Evolutionary conservation across 2,888 invertebrate species (phyloP), one percentile per base, ranked within the genome.

Genomic region (Harpalus rubripes): DNA sequence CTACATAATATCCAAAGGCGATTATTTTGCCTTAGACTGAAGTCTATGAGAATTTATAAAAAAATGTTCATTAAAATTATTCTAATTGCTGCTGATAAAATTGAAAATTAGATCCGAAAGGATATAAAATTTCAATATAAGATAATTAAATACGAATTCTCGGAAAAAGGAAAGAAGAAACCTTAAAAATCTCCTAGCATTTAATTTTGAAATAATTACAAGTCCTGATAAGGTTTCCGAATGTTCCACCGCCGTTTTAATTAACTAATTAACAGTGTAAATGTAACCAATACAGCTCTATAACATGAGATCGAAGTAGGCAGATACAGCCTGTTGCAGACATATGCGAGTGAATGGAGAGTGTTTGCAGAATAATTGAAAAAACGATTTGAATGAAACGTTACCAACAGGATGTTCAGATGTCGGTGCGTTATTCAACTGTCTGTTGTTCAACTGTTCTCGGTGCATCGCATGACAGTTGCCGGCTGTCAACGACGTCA

Each of bases 361-460:
- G 26, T 76, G 44, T 72, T 72, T 76, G 52, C 22, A 22, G 56
- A 76, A 76, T 76, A 76, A 76, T 76, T 76, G 76, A 52, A 76
- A 76, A 52, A 76, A 76, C 52, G 56, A 76, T 76, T 72, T 52
- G 76, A 76, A 76, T 76, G 76, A 76, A 72, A 76, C 39, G 76
- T 76, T 76, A 56, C 56, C 26, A 76, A 76, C 76, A 76, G 76
- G 76, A 76, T 76, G 76, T 76, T 76, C 52, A 52, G 22, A 68
- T 68, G 68, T 68, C 68, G 32, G 18, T 68, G 1, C 68, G 68
- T 68, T 74, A 3, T 22, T 22, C 22, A 22, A 22, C 22, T 22
- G 22, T 52, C 76, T 26, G 52, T 76, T 16, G 56, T 76, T 68
- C 68, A 68, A 68, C 15, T 68, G 68, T 68, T 68, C 41, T 39